Percentiles rank a stretch among this genome's conserved stretches.
Conservation (phyloP, 2,113 vertebrate genomes). For the Hippocampus mohnikei region DNA sequence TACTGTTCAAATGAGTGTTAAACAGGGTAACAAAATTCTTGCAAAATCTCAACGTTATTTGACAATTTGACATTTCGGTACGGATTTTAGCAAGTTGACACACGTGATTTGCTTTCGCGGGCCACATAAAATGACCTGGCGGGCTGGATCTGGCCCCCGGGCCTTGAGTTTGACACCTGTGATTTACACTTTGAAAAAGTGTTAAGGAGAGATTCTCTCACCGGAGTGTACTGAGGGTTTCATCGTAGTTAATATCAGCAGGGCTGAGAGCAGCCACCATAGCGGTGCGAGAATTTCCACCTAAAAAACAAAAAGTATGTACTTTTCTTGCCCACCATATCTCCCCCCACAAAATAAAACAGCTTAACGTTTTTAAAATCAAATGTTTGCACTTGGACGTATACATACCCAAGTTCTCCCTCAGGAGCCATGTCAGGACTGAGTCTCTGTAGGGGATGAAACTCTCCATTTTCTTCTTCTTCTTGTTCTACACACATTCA, state of each 20-base stretch:
- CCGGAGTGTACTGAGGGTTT: constrained; percentile 96
- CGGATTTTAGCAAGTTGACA: no score
- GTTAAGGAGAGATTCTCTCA: constrained; percentile 54
- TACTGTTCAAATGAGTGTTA: no score
- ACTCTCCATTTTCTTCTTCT: constrained; percentile 95
- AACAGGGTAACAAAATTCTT: no score
- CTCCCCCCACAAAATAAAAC: background rate
- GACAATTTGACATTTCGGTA: no score
- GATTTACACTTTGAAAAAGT: no score
- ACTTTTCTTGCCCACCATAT: background rate
- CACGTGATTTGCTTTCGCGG: no score
- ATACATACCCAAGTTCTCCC: constrained; percentile 88
- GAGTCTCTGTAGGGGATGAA: constrained; percentile 96
- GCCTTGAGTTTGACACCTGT: no score
- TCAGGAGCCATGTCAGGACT: constrained; percentile 93
- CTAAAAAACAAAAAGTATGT: constrained; percentile 56
- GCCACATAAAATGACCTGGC: no score
- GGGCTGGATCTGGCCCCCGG: no score
- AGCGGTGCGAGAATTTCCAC: constrained; percentile 94
- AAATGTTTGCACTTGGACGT: background rate
- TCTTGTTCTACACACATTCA: constrained; percentile 78
- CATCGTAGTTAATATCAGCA: constrained; percentile 96
- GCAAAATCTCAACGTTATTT: no score
- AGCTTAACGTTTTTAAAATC: background rate
- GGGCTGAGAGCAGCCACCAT: constrained; percentile 98